These are phyloP conservation scores for Disparrhopalites patrizii DNA, from an alignment of 2,888 invertebrate species.

Conservation along the genomic window DNA sequence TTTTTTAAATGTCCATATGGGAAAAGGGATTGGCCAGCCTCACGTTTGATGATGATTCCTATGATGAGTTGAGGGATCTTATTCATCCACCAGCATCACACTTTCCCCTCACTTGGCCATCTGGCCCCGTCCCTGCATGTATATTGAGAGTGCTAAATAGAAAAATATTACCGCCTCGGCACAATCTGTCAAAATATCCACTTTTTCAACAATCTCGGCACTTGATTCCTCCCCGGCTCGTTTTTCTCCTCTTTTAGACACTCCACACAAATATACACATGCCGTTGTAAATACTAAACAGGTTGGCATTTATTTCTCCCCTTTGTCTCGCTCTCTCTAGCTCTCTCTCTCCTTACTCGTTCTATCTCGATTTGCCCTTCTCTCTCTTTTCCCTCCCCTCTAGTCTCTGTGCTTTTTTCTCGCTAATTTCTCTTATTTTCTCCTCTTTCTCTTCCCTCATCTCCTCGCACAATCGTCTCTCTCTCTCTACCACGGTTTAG, in stretches of 20 bases:
- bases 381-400: no score
- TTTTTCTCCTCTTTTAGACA: no score
- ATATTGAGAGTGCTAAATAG: no score
- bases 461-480: no score
- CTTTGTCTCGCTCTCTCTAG: not conserved
- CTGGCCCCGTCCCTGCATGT: no score
- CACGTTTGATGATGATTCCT: conserved; percentile 23
- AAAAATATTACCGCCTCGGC: conserved; percentile 13
- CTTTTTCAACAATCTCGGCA: conserved; percentile 3
- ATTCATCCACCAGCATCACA: conserved; percentile 22
- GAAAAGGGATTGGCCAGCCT: conserved; percentile 21
- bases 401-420: no score
- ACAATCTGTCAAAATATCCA: conserved; percentile 5
- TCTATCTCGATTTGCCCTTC: no score
- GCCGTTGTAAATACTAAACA: not conserved
- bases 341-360: no score
- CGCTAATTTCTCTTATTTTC: no score
- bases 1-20: conserved; percentile 24
- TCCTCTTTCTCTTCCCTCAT: no score
- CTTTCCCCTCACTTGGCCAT: conserved; percentile 8
- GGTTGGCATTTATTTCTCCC: conserved; percentile 3
- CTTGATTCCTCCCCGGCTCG: conserved; percentile 2
- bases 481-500: no score
- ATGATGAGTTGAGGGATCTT: conserved; percentile 23
- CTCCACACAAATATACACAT: no score